Evolutionary conservation across 2,888 invertebrate genomes (phyloP), one percentile per base, ranked within the genome.

Genomic region (Pristionchus entomophagus): DNA sequence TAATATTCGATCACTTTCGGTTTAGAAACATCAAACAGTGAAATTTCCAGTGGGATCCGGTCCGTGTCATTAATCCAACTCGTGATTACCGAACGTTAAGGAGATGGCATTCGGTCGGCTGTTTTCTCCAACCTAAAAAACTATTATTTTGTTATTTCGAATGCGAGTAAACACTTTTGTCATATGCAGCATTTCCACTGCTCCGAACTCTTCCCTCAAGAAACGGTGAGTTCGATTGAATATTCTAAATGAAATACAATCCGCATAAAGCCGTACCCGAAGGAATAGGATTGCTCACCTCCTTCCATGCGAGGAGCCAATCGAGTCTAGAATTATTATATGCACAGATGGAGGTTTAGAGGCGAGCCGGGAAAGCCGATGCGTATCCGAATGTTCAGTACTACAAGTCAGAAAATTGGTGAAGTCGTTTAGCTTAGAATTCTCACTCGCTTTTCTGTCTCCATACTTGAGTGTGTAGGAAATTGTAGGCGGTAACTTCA

Each of bases 101-200:
- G 85, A 35, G n/a, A 77, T 35, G 32, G 35, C 85, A 38, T 85
- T 85, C 26, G 85, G 85, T 2, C 85, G 85, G 77, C 85, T 85
- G 77, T 85, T 85, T 41, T 73, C 73, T 17, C 85, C 85, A 29
- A 85, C 73, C 73, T 73, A 45, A 45, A 38, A 10, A 5, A 41
- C 0, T 73, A 12, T 8, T n/a, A 12, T n/a, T 73, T 73, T 38
- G 14, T 38, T 69, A 4, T 38, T 69, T 6, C 1, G 41, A 22
- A 41, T 41, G n/a, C n/a, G n/a, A n/a, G n/a, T 29, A 0, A 2
- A n/a, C 26, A 73, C 85, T 65, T 85, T 85, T n/a, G 73, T 85
- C 62, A 85, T 38, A 38, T 77, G 53, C 41, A 22, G 35, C 35
- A 85, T 26, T 19, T 85, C 56, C 14, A 85, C 12, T 2, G 85